These are phyloP conservation scores for Sebastes diploproa DNA, from an alignment of 2,797 vertebrate species.

Conservation along the genomic window DNA sequence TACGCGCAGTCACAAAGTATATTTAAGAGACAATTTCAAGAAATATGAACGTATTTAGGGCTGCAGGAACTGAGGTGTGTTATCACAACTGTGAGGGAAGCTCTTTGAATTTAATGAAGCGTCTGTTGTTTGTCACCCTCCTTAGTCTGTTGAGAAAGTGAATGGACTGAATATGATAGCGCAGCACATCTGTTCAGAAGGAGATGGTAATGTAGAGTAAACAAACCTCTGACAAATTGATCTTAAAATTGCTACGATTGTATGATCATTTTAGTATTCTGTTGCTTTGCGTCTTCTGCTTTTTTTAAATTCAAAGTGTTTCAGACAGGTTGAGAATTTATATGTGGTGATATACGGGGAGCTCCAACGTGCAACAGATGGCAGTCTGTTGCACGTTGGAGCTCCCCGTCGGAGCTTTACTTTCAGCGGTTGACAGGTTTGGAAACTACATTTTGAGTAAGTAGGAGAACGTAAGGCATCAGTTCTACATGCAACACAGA, in stretches of 20 bases:
- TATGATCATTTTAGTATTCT: constrained; percentile 2
- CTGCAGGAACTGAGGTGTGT: constrained; percentile 19
- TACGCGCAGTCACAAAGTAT: neutral
- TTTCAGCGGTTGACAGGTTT: neutral
- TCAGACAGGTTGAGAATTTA: neutral
- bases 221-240: constrained; percentile 49
- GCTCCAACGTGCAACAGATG: neutral
- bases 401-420: neutral
- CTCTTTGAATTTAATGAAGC: constrained; percentile 56
- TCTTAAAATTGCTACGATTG: constrained; percentile 23
- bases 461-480: neutral
- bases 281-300: neutral
- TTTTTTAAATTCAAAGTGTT: neutral
- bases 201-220: constrained; percentile 32
- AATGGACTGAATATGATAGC: constrained; percentile 8
- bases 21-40: neutral
- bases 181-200: constrained; percentile 54
- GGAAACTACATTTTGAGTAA: neutral
- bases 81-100: constrained; percentile 20
- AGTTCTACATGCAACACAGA: neutral
- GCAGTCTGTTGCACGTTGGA: neutral
- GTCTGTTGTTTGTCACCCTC: constrained; percentile 46
- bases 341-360: neutral
- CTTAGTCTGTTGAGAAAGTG: constrained; percentile 23
- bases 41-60: constrained; percentile 22